phyloP scores from a whole-genome alignment of 2,113 vertebrate genomes.

The Thalassoma bifasciatum region DNA sequence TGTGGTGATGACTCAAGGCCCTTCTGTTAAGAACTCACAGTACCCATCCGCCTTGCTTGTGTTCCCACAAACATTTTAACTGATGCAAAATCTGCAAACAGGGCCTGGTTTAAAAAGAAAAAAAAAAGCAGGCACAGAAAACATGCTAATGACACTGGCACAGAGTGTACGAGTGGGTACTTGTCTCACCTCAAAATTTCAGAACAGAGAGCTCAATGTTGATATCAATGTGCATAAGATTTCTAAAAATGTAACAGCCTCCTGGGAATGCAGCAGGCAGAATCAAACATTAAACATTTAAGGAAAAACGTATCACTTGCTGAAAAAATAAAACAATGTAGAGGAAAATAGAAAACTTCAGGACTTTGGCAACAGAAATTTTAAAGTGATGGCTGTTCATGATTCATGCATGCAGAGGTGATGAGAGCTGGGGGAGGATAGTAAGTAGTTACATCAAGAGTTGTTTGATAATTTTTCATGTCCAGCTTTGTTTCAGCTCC shows the following conservation, averaged over 20 bases:
- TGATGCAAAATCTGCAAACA: slow-evolving; percentile 70
- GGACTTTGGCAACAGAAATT: slow-evolving; percentile 51
- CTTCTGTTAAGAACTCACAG: slow-evolving; percentile 81
- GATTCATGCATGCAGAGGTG: slow-evolving; percentile 67
- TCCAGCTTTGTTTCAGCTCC: slow-evolving; percentile 49
- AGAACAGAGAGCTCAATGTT: slow-evolving; percentile 31
- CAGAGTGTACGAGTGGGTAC: neutral
- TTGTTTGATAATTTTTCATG: slow-evolving; percentile 48
- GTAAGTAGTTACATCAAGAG: slow-evolving; percentile 49
- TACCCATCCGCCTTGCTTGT: slow-evolving; percentile 79
- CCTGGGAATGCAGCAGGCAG: neutral
- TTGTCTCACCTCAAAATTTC: slow-evolving; percentile 14
- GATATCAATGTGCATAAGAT: slow-evolving; percentile 32
- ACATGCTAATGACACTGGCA: slow-evolving; percentile 1
- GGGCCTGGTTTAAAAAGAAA: slow-evolving; percentile 6
- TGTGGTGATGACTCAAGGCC: slow-evolving; percentile 80
- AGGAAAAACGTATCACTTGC: neutral
- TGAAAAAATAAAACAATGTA: neutral
- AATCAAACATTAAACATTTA: neutral
- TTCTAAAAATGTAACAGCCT: slow-evolving; percentile 63
- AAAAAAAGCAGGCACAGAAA: slow-evolving; percentile 26
- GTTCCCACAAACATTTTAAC: slow-evolving; percentile 80
- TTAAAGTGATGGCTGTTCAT: slow-evolving; percentile 42
- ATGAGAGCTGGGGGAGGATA: slow-evolving; percentile 52
- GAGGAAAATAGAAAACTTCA: neutral